These are phyloP conservation scores for Rhingia rostrata DNA, from an alignment of 2,888 invertebrate genomes.

Conservation along the genomic window DNA sequence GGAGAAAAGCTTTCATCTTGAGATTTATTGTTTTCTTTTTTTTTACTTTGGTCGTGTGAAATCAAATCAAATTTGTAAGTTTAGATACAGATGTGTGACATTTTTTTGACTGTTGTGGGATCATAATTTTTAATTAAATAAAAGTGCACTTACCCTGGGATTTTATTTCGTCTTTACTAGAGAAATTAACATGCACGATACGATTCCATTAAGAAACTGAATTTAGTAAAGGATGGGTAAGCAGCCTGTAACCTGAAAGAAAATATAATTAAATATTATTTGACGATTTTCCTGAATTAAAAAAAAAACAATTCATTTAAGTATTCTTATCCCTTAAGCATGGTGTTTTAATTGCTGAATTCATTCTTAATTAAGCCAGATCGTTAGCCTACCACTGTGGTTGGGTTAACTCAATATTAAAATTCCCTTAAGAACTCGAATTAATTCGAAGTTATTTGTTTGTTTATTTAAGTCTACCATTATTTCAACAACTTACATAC, in stretches of 20 bases:
- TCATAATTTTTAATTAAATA: background rate
- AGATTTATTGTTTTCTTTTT: conserved; percentile 1
- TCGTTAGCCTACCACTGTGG: too few species aligned
- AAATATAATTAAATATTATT: background rate
- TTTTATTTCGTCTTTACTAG: background rate
- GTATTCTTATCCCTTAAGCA: too few species aligned
- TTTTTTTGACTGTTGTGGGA: background rate
- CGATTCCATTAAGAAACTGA: background rate
- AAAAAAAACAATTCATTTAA: too few species aligned
- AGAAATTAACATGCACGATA: background rate
- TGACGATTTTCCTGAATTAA: too few species aligned
- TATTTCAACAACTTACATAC: too few species aligned
- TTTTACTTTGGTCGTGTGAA: conserved; percentile 4
- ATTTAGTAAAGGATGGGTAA: background rate
- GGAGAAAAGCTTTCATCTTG: conserved; percentile 21
- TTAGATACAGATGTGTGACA: background rate
- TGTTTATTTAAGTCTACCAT: too few species aligned
- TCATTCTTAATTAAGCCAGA: too few species aligned
- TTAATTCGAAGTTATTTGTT: too few species aligned
- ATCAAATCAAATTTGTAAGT: background rate
- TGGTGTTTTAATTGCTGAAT: too few species aligned
- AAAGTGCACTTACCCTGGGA: conserved; percentile 16
- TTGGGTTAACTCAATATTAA: too few species aligned
- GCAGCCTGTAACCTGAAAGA: conserved; percentile 1
- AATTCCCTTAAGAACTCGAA: too few species aligned